Conservation (phyloP, 1,140 invertebrate species). For the Zaprionus africanus region DNA sequence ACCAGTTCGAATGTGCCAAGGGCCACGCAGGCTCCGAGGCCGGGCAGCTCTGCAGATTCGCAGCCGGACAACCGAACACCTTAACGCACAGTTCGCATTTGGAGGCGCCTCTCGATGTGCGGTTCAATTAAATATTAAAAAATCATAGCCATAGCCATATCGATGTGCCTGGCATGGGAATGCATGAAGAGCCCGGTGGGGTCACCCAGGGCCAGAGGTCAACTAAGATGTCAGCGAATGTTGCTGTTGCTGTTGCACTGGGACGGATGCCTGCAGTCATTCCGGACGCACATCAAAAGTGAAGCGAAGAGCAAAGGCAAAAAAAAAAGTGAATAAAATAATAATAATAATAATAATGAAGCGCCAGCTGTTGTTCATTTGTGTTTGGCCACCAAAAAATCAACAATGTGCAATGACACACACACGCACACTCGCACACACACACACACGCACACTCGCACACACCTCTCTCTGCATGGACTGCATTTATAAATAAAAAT, state of each 20-base stretch:
- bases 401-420: slow-evolving; percentile 60
- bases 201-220: not conserved
- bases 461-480: slow-evolving; percentile 28
- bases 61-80: slow-evolving; percentile 63
- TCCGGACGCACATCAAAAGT: slow-evolving; percentile 22
- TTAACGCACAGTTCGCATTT: slow-evolving; percentile 75
- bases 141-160: slow-evolving; percentile 72
- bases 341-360: slow-evolving; percentile 62
- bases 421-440: slow-evolving; percentile 4
- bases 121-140: slow-evolving; percentile 83
- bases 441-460: not conserved
- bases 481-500: slow-evolving; percentile 62
- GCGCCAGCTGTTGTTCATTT: slow-evolving; percentile 68
- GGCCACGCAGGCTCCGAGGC: no score
- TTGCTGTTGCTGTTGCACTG: slow-evolving; percentile 18
- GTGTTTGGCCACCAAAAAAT: slow-evolving; percentile 79
- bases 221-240: slow-evolving; percentile 63
- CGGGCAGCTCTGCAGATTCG: not conserved
- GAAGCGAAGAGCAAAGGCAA: slow-evolving; percentile 11
- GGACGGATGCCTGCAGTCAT: not conserved
- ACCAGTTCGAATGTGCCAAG: no score
- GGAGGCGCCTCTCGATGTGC: slow-evolving; percentile 37
- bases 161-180: slow-evolving; percentile 3
- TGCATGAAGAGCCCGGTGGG: no score
- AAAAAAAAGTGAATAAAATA: slow-evolving; percentile 24